A percentile compares a stretch with the other conserved stretches of the same genome.
Evolutionary conservation across 2,888 invertebrate species (phyloP).

Genomic region (Onchidella celtica): DNA sequence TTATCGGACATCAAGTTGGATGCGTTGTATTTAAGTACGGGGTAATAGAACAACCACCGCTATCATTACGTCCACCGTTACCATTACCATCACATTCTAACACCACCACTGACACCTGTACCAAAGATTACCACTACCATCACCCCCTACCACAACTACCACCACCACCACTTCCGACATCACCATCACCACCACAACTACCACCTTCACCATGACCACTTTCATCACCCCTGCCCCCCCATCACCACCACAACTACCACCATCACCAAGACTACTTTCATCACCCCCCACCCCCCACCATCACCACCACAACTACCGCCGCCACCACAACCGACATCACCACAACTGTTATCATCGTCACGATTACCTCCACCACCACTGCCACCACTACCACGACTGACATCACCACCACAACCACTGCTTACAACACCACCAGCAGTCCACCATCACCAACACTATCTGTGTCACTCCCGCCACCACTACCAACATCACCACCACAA

Average conservation of each 20-base stretch:
- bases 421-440: background rate
- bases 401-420: background rate
- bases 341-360: background rate
- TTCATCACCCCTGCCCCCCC: background rate
- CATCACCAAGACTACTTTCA: background rate
- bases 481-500: background rate
- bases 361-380: background rate
- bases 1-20: no score
- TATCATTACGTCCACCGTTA: background rate
- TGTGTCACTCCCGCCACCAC: background rate
- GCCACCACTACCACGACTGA: background rate
- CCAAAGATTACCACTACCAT: conserved; percentile 20
- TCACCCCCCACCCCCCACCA: no score
- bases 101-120: conserved; percentile 22
- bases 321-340: background rate
- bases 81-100: background rate
- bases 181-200: conserved; percentile 5
- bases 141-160: conserved; percentile 28
- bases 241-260: background rate
- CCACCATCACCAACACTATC: no score
- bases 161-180: conserved; percentile 23
- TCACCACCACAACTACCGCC: background rate
- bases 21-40: no score
- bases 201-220: conserved; percentile 16
- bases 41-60: no score